A percentile compares a stretch with the other conserved stretches of the same genome.
Conservation (phyloP, 2,888 invertebrate genomes). For the Protophormia terraenovae region DNA sequence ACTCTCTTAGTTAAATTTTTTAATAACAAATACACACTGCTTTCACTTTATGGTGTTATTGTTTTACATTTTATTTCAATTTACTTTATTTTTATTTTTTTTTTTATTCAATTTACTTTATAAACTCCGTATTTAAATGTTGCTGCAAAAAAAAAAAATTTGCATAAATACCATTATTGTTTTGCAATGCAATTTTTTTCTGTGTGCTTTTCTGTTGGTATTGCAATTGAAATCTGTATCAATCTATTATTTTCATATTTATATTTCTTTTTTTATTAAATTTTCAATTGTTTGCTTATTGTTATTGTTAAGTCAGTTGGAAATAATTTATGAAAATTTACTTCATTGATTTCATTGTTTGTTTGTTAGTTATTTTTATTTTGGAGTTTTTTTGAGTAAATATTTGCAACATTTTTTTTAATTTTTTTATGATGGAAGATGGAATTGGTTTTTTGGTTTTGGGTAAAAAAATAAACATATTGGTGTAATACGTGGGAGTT, state of each 20-base stretch:
- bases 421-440: too few species aligned
- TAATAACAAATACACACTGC: slow-evolving; percentile 46
- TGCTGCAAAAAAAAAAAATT: slow-evolving; percentile 19
- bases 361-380: slow-evolving; percentile 7
- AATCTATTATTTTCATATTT: slow-evolving; percentile 52
- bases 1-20: too few species aligned
- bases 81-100: background rate
- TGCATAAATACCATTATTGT: slow-evolving; percentile 50
- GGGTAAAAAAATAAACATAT: background rate
- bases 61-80: slow-evolving; percentile 41
- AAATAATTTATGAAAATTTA: slow-evolving; percentile 66
- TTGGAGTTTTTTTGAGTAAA: background rate
- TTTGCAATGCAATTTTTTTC: slow-evolving; percentile 45
- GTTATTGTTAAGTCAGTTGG: slow-evolving; percentile 62
- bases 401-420: slow-evolving; percentile 35
- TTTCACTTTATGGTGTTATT: slow-evolving; percentile 62
- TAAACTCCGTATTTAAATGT: slow-evolving; percentile 26
- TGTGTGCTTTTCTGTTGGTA: background rate
- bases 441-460: background rate
- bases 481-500: slow-evolving; percentile 28
- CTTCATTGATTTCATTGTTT: slow-evolving; percentile 66
- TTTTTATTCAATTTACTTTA: slow-evolving; percentile 21
- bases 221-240: slow-evolving; percentile 42
- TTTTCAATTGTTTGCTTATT: slow-evolving; percentile 46
- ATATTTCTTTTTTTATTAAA: slow-evolving; percentile 47